These are phyloP conservation scores for Netelia fuscicornis DNA, from an alignment of 2,888 invertebrate genomes.

Conservation along the genomic window DNA sequence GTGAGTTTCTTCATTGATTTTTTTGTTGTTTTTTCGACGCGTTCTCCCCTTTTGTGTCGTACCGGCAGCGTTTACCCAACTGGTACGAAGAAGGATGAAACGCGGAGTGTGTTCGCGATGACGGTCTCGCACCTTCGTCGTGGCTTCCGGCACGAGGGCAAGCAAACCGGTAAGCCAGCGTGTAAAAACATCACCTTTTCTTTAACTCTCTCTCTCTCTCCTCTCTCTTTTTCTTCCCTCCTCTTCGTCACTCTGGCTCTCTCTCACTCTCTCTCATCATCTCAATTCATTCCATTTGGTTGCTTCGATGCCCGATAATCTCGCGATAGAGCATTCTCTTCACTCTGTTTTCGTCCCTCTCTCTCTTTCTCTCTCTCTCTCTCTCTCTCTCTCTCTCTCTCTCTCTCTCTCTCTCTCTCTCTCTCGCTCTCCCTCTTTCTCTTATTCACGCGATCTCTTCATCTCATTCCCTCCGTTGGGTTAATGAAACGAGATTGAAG, in stretches of 20 bases:
- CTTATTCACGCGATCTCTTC: not conserved
- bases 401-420: conserved; percentile 16
- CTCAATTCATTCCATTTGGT: not conserved
- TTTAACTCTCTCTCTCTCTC: conserved; percentile 27
- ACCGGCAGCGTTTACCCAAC: conserved; percentile 61
- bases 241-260: no score
- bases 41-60: conserved; percentile 74
- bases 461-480: conserved; percentile 26
- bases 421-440: conserved; percentile 10
- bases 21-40: conserved; percentile 61
- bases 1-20: conserved; percentile 28
- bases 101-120: conserved; percentile 54
- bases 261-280: no score
- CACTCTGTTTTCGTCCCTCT: not conserved
- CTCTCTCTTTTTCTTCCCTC: no score
- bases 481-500: conserved; percentile 50
- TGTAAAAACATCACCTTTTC: conserved; percentile 62
- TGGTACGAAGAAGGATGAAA: conserved; percentile 40
- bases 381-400: conserved; percentile 9
- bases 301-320: conserved; percentile 60
- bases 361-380: not conserved
- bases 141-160: conserved; percentile 64
- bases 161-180: conserved; percentile 42
- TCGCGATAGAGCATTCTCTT: conserved; percentile 26
- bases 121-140: conserved; percentile 70